Evolutionary conservation across 2,888 invertebrate genomes (phyloP).

Genomic region (Saturnia pavonia): DNA sequence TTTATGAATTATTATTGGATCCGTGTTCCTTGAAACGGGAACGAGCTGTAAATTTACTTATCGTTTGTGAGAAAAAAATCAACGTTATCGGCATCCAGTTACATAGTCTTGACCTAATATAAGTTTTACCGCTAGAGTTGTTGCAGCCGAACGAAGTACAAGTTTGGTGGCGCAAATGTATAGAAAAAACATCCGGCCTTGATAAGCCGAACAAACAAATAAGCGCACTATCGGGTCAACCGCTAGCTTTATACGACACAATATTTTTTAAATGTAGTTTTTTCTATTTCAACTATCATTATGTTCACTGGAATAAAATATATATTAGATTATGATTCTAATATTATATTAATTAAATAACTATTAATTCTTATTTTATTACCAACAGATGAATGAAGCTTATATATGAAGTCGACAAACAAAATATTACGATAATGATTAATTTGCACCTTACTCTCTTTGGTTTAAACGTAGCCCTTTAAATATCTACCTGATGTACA

Average conservation of each 20-base stretch:
- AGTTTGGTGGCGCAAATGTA: slow-evolving; percentile 76
- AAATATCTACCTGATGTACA: slow-evolving; percentile 91
- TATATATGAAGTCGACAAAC: slow-evolving; percentile 5
- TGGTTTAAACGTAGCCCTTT: slow-evolving; percentile 11
- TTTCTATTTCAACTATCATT: slow-evolving; percentile 53
- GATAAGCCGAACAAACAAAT: slow-evolving; percentile 80
- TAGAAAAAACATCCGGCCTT: slow-evolving; percentile 81
- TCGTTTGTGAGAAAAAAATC: slow-evolving; percentile 55
- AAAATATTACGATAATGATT: slow-evolving; percentile 9
- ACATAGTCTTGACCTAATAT: slow-evolving; percentile 72
- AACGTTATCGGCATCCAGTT: slow-evolving; percentile 63
- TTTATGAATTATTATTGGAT: slow-evolving; percentile 40
- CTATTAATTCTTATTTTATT: background rate
- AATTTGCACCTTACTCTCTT: slow-evolving; percentile 15
- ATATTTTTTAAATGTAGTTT: slow-evolving; percentile 66
- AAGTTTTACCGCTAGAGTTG: slow-evolving; percentile 67
- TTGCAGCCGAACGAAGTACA: slow-evolving; percentile 68
- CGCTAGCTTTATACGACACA: slow-evolving; percentile 74
- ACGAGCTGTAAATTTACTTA: slow-evolving; percentile 45
- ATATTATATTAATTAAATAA: background rate
- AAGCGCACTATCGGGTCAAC: slow-evolving; percentile 78
- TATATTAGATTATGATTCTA: background rate
- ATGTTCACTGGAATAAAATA: background rate
- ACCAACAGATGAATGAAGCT: background rate
- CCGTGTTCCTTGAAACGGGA: slow-evolving; percentile 37